Percentiles rank a stretch among this genome's conserved stretches.
phyloP scores from a whole-genome alignment of 2,113 vertebrate genomes.

The Orcinus orca region DNA sequence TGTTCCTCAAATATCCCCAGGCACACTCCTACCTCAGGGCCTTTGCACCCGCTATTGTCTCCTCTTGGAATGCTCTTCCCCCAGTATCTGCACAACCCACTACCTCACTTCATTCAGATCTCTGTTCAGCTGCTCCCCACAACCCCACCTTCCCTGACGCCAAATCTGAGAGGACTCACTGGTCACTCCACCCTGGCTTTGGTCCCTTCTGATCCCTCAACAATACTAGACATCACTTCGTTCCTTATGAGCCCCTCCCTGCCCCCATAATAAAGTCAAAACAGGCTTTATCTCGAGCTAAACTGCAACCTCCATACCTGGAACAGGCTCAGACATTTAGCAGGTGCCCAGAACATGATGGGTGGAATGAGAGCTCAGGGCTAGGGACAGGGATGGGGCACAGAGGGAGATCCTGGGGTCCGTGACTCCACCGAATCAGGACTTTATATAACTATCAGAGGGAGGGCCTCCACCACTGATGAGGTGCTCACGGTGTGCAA shows the following conservation, averaged over 20 bases:
- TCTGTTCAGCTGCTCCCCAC: not conserved
- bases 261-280: not conserved
- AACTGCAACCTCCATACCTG: not conserved
- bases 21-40: not conserved
- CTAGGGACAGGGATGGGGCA: not conserved
- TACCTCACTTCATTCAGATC: not conserved
- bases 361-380: not conserved
- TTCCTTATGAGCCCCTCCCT: fast-evolving
- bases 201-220: not conserved
- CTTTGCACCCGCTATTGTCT: not conserved
- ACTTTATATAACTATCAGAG: not conserved
- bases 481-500: not conserved
- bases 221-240: not conserved
- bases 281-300: not conserved
- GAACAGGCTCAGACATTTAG: not conserved
- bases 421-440: not conserved
- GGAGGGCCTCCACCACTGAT: not conserved
- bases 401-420: not conserved
- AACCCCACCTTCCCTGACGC: not conserved
- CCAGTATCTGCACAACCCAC: not conserved
- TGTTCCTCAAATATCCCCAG: not conserved
- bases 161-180: not conserved
- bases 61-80: not conserved
- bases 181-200: not conserved
- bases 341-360: not conserved